Base-by-base conservation (phyloP, 2,888 invertebrate species). In the Drosophila fulvimacula region DNA sequence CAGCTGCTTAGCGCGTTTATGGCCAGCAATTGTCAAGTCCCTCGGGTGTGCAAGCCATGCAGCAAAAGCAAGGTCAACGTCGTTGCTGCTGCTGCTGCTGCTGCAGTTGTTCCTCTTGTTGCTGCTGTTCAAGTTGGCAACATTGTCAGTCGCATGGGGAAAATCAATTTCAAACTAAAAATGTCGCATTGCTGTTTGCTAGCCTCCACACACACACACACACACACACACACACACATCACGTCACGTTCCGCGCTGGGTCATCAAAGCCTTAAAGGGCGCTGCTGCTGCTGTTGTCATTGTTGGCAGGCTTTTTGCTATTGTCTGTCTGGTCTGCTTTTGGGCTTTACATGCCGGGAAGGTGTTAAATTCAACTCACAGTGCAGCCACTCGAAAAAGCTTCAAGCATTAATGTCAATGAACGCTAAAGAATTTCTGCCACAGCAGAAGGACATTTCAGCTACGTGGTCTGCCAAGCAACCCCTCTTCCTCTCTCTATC, bases 301-400 rank as follows among this genome's bases (percentile, higher is more conserved):
- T 88, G 72, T 77, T 74, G 76, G 63, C 65, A 66, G 21, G 67
- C 48, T 41, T 46, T 64, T 17, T 62, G 67, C 85, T 72, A 85
- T 85, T 81, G 82, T 84, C 77, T 58, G 73, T 86, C 81, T 80
- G 79, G 62, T 48, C 87, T 86, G 88, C 84, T 83, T 84, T 84
- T 90, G 90, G 84, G 81, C 87, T 86, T 88, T 83, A 88, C 88
- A 90, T 89, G 87, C 74, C 76, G 71, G 76, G 83, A 90, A 90
- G 84, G 84, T 85, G 84, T 85, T 85, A 85, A 85, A 83, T 89
- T 83, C 87, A 90, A 89, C 84, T 90, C 90, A 78, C 27, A 27
- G 3, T 6, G 49, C 27, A 17, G 62, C 61, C 48, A 27, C 19
- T 41, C 41, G 64, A 67, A 68, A 57, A 58, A 66, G 36, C 52